Conservation (phyloP, 37 sponge, comb jelly and placozoan genomes). For the Oopsacas minuta region DNA sequence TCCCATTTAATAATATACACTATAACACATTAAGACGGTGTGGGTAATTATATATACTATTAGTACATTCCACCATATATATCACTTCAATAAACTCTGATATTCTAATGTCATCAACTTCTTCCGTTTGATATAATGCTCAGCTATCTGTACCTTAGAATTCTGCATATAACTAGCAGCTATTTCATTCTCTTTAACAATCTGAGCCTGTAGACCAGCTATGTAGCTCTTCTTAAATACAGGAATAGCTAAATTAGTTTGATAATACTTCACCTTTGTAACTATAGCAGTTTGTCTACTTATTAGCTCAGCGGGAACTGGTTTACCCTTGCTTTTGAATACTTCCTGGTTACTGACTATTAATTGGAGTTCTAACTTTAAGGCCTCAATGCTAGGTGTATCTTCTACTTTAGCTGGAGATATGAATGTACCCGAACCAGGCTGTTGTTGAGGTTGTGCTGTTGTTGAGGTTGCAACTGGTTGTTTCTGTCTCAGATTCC, state of each 20-base stretch:
- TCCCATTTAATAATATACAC: too few relatives aligned
- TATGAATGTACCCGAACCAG: background rate
- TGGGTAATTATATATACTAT: background rate
- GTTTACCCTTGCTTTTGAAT: background rate
- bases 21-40: too few relatives aligned
- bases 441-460: background rate
- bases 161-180: background rate
- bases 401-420: slow-evolving; percentile 16
- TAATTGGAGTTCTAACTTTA: background rate
- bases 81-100: background rate
- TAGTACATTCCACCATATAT: too few relatives aligned
- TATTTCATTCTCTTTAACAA: slow-evolving; percentile 13
- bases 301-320: background rate
- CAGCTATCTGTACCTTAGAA: background rate
- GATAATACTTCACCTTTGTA: background rate
- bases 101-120: background rate
- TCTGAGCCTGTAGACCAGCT: slow-evolving; percentile 13
- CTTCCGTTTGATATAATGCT: slow-evolving; percentile 1
- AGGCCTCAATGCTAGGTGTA: background rate
- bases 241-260: background rate
- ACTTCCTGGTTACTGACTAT: background rate
- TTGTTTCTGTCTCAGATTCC: background rate
- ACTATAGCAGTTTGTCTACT: background rate
- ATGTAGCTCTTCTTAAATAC: slow-evolving; percentile 1
- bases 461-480: background rate